Conservation (phyloP, 2,113 vertebrate genomes). For the Gyps fulvus region DNA sequence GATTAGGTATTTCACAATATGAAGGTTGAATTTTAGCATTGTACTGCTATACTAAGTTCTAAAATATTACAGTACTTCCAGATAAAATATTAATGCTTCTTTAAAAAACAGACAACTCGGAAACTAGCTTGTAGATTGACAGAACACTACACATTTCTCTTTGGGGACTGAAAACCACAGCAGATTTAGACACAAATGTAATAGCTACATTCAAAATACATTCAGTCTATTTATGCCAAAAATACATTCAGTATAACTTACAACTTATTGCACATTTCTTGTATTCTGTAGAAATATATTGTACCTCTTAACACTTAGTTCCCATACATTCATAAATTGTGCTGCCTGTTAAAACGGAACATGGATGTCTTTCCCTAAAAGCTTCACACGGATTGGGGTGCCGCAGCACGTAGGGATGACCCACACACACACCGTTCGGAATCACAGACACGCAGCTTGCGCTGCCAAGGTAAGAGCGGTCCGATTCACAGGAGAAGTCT, state of each 20-base stretch:
- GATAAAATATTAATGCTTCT: constrained; percentile 30
- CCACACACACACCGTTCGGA: constrained; percentile 8
- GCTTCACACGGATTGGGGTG: background rate
- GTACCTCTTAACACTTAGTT: constrained; percentile 3
- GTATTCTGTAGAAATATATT: background rate
- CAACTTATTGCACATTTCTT: constrained; percentile 55
- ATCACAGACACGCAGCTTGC: background rate
- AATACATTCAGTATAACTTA: constrained; percentile 48
- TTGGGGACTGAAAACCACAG: constrained; percentile 17
- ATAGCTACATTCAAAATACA: constrained; percentile 36
- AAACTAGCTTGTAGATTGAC: background rate
- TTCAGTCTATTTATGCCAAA: background rate
- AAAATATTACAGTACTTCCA: constrained; percentile 47
- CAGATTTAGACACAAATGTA: constrained; percentile 20
- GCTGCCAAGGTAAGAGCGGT: constrained; percentile 1
- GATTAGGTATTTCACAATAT: constrained; percentile 45
- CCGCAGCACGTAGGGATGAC: background rate
- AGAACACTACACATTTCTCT: constrained; percentile 6
- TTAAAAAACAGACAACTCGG: constrained; percentile 14
- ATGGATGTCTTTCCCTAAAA: background rate
- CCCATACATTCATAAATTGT: background rate
- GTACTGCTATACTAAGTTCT: constrained; percentile 9
- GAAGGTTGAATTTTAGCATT: constrained; percentile 7
- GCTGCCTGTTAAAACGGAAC: background rate
- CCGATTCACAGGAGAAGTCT: background rate